phyloP scores from a whole-genome alignment of 2,113 vertebrate species.

The Alligator sinensis region DNA sequence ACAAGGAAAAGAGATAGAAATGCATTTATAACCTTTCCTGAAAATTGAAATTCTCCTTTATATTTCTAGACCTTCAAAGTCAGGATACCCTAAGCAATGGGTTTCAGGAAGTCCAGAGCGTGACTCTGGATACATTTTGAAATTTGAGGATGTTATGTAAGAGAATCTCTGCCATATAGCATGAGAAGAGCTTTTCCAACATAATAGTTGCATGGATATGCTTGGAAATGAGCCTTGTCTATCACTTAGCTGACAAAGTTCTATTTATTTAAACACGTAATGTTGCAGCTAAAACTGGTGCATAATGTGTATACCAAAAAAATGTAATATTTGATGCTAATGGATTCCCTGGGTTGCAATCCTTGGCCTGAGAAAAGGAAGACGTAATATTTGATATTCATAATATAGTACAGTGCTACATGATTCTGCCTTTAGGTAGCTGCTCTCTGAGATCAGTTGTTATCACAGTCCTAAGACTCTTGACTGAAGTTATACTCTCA shows the following conservation, averaged over 20 bases:
- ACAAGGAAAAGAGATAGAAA: neutral
- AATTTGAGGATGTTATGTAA: neutral
- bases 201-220: neutral
- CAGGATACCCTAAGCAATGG: neutral
- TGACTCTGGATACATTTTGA: neutral
- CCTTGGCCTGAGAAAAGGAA: neutral
- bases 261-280: neutral
- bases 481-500: conserved; percentile 23
- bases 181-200: neutral
- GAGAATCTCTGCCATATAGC: neutral
- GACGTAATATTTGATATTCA: conserved; percentile 45
- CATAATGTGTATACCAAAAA: conserved; percentile 1
- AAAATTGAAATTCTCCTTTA: neutral
- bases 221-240: neutral
- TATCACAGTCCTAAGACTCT: neutral
- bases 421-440: neutral
- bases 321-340: conserved; percentile 1
- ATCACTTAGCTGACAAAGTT: conserved; percentile 5
- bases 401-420: conserved; percentile 15
- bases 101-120: neutral
- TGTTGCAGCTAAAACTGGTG: neutral
- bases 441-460: conserved; percentile 40
- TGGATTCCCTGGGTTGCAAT: neutral
- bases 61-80: neutral
- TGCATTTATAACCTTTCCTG: neutral